Evolutionary conservation across 2,888 invertebrate species (phyloP).

Genomic region (Cryptosula pallasiana): DNA sequence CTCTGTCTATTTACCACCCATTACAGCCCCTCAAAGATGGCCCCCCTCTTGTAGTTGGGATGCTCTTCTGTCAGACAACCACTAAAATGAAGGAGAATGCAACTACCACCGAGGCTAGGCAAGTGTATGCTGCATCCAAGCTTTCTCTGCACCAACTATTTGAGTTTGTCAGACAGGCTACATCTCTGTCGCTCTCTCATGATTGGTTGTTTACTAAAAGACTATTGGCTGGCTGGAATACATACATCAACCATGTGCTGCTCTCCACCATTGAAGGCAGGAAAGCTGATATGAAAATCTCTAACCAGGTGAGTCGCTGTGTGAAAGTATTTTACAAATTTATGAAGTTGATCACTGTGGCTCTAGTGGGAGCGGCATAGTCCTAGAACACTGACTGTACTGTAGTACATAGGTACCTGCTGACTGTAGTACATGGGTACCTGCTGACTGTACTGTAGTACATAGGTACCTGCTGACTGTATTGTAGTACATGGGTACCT

Average conservation of each 20-base stretch:
- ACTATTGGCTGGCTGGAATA: not conserved
- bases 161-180: not conserved
- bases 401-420: too few species aligned
- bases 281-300: not conserved
- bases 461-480: too few species aligned
- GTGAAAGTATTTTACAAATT: too few species aligned
- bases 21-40: too few species aligned
- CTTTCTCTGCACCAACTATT: not conserved
- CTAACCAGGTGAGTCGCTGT: not conserved
- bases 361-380: not conserved
- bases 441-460: too few species aligned
- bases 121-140: not conserved
- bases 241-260: not conserved
- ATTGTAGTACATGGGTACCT: too few species aligned
- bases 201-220: not conserved
- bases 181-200: not conserved
- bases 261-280: not conserved
- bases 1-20: too few species aligned
- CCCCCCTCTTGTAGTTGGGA: constrained; percentile 7
- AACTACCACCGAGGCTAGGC: not conserved
- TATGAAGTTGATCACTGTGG: too few species aligned
- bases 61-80: not conserved
- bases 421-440: too few species aligned
- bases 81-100: not conserved
- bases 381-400: not conserved